phyloP scores from a whole-genome alignment of 1,140 invertebrate genomes.

The Zaprionus inermis region DNA sequence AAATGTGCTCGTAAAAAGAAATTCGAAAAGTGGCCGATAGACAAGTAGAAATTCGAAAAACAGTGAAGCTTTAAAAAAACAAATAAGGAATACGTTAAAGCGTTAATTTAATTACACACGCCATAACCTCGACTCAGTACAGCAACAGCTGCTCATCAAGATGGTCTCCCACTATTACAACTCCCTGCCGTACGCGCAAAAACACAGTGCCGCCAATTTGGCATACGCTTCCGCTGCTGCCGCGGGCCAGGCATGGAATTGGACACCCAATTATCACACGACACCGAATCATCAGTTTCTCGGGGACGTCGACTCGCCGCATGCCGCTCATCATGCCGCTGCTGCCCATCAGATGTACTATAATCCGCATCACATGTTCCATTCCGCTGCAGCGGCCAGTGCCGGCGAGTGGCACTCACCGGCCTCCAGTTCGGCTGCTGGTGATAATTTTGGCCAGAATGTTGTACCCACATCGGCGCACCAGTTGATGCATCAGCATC shows the following conservation, averaged over 20 bases:
- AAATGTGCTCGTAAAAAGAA: conserved; percentile 43
- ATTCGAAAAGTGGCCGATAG: conserved; percentile 17
- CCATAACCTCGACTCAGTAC: conserved; percentile 44
- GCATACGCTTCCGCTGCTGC: conserved; percentile 71
- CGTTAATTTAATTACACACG: conserved; percentile 10
- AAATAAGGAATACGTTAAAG: background rate
- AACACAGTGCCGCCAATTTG: conserved; percentile 78
- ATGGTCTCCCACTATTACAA: conserved; percentile 84
- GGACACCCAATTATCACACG: conserved; percentile 77
- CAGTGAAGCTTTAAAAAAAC: conserved; percentile 4
- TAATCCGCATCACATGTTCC: conserved; percentile 81
- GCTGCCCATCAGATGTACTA: conserved; percentile 85
- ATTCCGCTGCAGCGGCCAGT: conserved; percentile 66
- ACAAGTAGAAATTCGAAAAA: conserved; percentile 10
- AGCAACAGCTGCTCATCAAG: conserved; percentile 38
- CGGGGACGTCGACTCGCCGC: conserved; percentile 83
- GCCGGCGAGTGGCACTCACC: conserved; percentile 80
- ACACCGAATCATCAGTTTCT: conserved; percentile 85
- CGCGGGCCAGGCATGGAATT: conserved; percentile 76
- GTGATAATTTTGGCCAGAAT: conserved; percentile 79
- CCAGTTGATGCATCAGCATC: conserved; percentile 83
- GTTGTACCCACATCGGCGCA: conserved; percentile 79
- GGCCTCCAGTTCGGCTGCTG: conserved; percentile 60
- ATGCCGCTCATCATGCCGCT: conserved; percentile 70
- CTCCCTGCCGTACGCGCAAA: conserved; percentile 74